Conservation (phyloP, 2,888 invertebrate species). For the Hipparchia sbordonii region DNA sequence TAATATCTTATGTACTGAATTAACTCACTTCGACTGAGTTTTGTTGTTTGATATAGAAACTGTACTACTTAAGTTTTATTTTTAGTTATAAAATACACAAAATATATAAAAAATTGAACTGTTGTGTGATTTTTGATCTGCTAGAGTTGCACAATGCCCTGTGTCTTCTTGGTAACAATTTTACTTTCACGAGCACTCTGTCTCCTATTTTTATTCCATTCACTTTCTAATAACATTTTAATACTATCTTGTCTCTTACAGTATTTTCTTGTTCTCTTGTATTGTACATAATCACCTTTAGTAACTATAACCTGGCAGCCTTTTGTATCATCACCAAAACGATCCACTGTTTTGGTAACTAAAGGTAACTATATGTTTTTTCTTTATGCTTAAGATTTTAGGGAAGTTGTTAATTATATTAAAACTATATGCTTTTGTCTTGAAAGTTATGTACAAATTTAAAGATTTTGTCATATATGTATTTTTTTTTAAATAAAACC, state of each 20-base stretch:
- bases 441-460: not conserved
- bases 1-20: conserved; percentile 73
- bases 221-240: conserved; percentile 68
- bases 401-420: not conserved
- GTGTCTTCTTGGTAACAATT: conserved; percentile 57
- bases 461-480: too few relatives aligned
- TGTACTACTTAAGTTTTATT: conserved; percentile 81
- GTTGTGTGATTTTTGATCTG: conserved; percentile 65
- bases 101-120: conserved; percentile 64
- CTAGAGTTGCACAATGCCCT: conserved; percentile 66
- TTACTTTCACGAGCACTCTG: conserved; percentile 58
- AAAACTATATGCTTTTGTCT: not conserved
- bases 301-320: conserved; percentile 50
- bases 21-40: conserved; percentile 78
- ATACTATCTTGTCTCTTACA: conserved; percentile 60
- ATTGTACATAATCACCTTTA: conserved; percentile 45
- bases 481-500: too few relatives aligned
- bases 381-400: not conserved
- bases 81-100: conserved; percentile 82
- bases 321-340: conserved; percentile 42
- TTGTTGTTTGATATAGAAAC: conserved; percentile 81
- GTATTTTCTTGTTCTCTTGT: conserved; percentile 48
- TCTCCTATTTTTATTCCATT: conserved; percentile 61
- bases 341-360: conserved; percentile 27
- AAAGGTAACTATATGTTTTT: conserved; percentile 28